Conservation (phyloP, 2,797 vertebrate species). For the Kryptolebias ocellatus region DNA sequence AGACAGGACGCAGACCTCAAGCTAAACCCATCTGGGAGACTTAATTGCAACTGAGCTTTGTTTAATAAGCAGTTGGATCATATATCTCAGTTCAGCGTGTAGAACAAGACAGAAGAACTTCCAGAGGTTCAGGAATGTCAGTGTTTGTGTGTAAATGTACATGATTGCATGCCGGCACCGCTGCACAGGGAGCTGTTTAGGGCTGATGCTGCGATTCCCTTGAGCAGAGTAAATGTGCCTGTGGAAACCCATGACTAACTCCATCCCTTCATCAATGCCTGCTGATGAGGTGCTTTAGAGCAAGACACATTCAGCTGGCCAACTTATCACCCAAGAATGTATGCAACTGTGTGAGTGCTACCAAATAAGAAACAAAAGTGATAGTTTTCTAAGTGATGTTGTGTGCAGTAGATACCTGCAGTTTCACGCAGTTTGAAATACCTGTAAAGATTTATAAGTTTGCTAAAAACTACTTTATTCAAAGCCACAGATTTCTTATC, state of each 20-base stretch:
- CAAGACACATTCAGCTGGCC: constrained; percentile 23
- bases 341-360: neutral
- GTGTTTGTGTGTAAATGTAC: constrained; percentile 53
- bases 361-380: no score
- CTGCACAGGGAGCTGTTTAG: constrained; percentile 40
- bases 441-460: no score
- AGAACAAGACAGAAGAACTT: constrained; percentile 39
- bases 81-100: constrained; percentile 48
- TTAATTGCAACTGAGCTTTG: constrained; percentile 76
- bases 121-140: constrained; percentile 43
- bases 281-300: constrained; percentile 47
- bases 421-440: no score
- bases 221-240: constrained; percentile 40
- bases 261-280: constrained; percentile 27
- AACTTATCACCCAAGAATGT: neutral
- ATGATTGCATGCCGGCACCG: constrained; percentile 32
- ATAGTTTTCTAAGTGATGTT: no score
- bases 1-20: constrained; percentile 56
- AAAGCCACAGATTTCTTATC: no score
- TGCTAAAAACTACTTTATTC: no score
- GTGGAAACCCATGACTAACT: constrained; percentile 29
- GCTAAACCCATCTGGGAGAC: constrained; percentile 67
- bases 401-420: no score
- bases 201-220: constrained; percentile 38
- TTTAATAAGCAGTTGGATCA: constrained; percentile 75